Conservation (phyloP, 2,797 vertebrate species). For the Nannoperca obscura region DNA sequence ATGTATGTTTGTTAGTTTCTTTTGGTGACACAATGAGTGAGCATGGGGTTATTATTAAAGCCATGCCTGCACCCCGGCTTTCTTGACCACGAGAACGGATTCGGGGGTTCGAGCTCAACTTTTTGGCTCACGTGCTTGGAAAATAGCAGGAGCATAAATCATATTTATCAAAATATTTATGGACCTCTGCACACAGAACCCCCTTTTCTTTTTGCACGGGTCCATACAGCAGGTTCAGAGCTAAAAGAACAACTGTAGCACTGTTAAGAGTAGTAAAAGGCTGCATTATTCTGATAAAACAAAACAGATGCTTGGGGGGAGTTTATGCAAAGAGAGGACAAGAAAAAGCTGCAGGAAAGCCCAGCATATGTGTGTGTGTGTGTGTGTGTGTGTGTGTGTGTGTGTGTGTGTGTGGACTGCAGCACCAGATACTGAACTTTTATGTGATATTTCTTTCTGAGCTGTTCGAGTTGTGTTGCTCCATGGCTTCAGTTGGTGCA, state of each 20-base stretch:
- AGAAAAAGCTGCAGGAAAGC: slow-evolving; percentile 41
- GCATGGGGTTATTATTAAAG: slow-evolving; percentile 70
- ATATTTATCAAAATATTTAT: slow-evolving; percentile 82
- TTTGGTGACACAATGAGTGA: slow-evolving; percentile 71
- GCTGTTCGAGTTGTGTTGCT: background rate
- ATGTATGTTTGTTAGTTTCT: slow-evolving; percentile 38
- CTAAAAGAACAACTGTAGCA: slow-evolving; percentile 52
- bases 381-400: background rate
- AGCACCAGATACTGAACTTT: slow-evolving; percentile 5
- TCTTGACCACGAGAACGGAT: slow-evolving; percentile 75
- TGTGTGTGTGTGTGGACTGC: background rate
- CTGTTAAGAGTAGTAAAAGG: slow-evolving; percentile 64
- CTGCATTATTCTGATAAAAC: slow-evolving; percentile 77
- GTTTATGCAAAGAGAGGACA: slow-evolving; percentile 47
- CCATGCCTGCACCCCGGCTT: slow-evolving; percentile 63
- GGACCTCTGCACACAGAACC: slow-evolving; percentile 55
- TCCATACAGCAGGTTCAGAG: slow-evolving; percentile 31
- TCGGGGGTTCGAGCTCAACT: slow-evolving; percentile 22
- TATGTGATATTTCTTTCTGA: slow-evolving; percentile 12
- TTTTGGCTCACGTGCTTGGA: slow-evolving; percentile 78
- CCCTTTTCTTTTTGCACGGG: slow-evolving; percentile 53
- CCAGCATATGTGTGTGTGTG: slow-evolving; percentile 6
- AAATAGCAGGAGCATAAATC: slow-evolving; percentile 83
- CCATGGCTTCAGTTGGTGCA: slow-evolving; percentile 6
- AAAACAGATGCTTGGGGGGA: slow-evolving; percentile 77